These are phyloP conservation scores for Nomada fucata DNA, from an alignment of 2,888 invertebrate species.

Conservation along the genomic window DNA sequence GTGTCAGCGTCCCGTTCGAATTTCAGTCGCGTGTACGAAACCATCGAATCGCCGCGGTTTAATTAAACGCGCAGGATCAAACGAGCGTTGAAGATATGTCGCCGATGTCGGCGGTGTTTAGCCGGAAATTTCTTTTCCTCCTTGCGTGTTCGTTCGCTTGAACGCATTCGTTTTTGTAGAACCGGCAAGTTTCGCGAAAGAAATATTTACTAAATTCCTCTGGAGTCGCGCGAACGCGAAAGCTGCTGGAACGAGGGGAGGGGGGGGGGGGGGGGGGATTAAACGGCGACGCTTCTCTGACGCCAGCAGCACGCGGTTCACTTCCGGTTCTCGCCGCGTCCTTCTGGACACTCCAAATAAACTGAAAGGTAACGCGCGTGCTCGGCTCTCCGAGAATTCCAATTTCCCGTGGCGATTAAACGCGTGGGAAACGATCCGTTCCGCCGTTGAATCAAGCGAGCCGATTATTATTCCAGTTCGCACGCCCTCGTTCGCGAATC, in stretches of 20 bases:
- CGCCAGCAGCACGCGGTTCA: background rate
- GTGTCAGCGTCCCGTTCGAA: too few relatives aligned
- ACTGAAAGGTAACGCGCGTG: background rate
- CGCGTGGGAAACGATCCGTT: background rate
- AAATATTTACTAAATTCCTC: too few relatives aligned
- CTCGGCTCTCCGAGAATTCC: background rate
- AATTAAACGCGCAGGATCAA: too few relatives aligned
- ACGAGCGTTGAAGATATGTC: too few relatives aligned
- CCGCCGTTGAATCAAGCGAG: background rate
- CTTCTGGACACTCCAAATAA: slow-evolving; percentile 8
- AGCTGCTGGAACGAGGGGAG: background rate
- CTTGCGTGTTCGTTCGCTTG: too few relatives aligned
- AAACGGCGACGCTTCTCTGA: background rate
- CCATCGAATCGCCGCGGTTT: too few relatives aligned
- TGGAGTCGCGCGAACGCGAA: background rate
- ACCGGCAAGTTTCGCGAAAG: background rate
- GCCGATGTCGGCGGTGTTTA: too few relatives aligned
- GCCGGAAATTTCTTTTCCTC: too few relatives aligned
- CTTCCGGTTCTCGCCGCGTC: slow-evolving; percentile 12
- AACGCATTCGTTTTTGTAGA: too few relatives aligned
- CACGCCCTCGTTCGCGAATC: background rate
- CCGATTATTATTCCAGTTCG: slow-evolving; percentile 3
- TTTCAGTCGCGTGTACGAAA: too few relatives aligned
- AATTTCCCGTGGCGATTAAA: background rate
- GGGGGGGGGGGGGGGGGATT: too few relatives aligned